phyloP scores from a whole-genome alignment of 2,888 invertebrate genomes.

The Silvanus unidentatus region DNA sequence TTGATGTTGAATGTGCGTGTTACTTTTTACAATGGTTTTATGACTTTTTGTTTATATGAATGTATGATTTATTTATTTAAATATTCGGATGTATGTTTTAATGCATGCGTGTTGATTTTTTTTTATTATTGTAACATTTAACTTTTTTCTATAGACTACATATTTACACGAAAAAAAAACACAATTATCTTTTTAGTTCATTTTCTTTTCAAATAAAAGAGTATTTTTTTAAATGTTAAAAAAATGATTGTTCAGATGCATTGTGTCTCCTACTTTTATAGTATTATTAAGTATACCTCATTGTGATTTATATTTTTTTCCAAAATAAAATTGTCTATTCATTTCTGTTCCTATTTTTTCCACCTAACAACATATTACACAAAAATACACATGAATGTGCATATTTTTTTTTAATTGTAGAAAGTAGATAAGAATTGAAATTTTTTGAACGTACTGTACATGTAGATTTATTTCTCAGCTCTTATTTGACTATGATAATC shows the following conservation, averaged over 20 bases:
- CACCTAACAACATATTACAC: too few species aligned
- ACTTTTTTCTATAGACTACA: background rate
- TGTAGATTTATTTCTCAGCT: too few species aligned
- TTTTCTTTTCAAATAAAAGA: slow-evolving; percentile 1
- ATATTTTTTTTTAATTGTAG: too few species aligned
- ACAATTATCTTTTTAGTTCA: slow-evolving; percentile 12
- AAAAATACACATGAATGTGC: too few species aligned
- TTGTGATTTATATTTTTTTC: slow-evolving; percentile 39
- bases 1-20: too few species aligned
- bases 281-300: slow-evolving; percentile 40
- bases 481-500: too few species aligned
- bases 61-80: slow-evolving; percentile 27
- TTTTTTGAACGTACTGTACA: too few species aligned
- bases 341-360: too few species aligned
- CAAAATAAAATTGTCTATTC: slow-evolving; percentile 28
- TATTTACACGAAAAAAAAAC: slow-evolving; percentile 1
- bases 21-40: too few species aligned
- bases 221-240: slow-evolving; percentile 4
- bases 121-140: background rate
- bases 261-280: slow-evolving; percentile 32
- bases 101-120: slow-evolving; percentile 11
- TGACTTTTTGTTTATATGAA: slow-evolving; percentile 8
- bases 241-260: background rate
- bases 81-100: slow-evolving; percentile 19
- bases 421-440: too few species aligned